Evolutionary conservation across 2,113 vertebrate species (phyloP).

Genomic region (Equus quagga): DNA sequence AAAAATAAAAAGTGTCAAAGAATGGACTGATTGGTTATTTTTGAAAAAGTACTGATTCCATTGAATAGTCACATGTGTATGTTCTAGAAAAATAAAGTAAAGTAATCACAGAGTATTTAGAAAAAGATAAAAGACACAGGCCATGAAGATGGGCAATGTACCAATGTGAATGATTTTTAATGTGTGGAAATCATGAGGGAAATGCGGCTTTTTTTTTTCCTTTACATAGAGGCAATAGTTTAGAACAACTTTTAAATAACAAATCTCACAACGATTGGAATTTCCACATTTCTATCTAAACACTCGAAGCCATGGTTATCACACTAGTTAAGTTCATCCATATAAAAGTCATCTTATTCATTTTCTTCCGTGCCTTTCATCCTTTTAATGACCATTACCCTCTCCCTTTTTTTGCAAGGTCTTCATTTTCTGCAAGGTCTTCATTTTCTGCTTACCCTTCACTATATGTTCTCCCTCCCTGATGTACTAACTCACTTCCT

Average conservation of each 20-base stretch:
- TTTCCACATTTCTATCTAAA: neutral
- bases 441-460: neutral
- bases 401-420: neutral
- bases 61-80: neutral
- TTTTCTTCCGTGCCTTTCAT: neutral
- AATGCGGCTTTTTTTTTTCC: neutral
- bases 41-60: neutral
- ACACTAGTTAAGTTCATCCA: neutral
- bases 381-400: neutral
- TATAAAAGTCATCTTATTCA: neutral
- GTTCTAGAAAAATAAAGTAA: conserved; percentile 19
- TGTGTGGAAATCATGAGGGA: neutral
- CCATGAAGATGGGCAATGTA: neutral
- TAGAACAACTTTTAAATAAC: conserved; percentile 10
- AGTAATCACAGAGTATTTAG: neutral
- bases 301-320: neutral
- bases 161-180: neutral
- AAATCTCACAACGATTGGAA: neutral
- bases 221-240: neutral
- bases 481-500: neutral
- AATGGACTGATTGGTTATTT: neutral
- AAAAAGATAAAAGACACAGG: neutral
- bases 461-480: neutral
- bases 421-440: neutral
- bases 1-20: conserved; percentile 10